Evolutionary conservation across 2,797 vertebrate species (phyloP).

Genomic region (Limnodromus scolopaceus): DNA sequence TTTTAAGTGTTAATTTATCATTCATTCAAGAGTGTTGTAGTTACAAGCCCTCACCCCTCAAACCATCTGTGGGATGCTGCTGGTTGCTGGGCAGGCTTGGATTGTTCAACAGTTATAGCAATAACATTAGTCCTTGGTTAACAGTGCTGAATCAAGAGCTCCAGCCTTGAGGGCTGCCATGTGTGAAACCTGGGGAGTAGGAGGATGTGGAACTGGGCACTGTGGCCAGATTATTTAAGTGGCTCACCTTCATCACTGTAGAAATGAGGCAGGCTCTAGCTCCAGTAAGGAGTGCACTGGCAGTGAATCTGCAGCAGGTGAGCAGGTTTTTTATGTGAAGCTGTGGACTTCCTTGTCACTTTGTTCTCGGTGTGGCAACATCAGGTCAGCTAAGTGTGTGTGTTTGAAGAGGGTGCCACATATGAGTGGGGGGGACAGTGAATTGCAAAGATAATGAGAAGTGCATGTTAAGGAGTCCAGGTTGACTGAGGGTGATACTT

Average conservation of each 20-base stretch:
- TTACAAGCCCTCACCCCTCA: background rate
- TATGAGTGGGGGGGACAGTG: too few relatives aligned
- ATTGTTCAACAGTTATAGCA: background rate
- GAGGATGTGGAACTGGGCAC: background rate
- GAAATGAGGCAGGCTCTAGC: background rate
- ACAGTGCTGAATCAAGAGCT: background rate
- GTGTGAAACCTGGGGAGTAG: background rate
- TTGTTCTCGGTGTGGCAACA: background rate
- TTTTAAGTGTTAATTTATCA: background rate
- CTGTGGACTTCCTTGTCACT: background rate
- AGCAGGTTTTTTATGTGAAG: background rate
- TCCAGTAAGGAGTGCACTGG: background rate
- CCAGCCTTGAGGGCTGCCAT: background rate
- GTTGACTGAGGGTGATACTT: background rate
- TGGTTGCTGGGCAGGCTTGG: background rate
- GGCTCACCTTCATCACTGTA: background rate
- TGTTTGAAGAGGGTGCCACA: background rate
- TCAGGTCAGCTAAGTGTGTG: background rate
- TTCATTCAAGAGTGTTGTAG: background rate
- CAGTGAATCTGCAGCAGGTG: background rate
- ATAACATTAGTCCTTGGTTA: background rate
- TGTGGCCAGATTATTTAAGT: background rate
- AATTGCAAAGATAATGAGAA: background rate
- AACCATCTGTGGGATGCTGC: background rate
- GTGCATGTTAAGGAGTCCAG: background rate